Conservation (phyloP, 2,113 vertebrate species). For the Callipepla squamata region DNA sequence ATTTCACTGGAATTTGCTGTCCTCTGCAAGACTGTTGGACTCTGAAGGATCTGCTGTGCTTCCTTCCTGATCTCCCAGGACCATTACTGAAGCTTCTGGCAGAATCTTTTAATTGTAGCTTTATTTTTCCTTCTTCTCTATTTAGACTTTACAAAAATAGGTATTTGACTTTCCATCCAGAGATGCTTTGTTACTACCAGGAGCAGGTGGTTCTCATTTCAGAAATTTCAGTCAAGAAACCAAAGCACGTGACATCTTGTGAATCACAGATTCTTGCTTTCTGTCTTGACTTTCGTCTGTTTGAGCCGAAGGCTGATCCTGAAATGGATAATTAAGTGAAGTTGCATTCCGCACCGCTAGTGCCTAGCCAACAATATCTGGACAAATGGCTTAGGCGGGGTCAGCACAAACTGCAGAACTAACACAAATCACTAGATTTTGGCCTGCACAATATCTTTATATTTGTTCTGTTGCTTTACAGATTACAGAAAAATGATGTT, state of each 20-base stretch:
- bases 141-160: slow-evolving; percentile 18
- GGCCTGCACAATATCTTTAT: not conserved
- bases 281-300: slow-evolving; percentile 36
- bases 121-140: not conserved
- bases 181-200: slow-evolving; percentile 13
- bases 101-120: slow-evolving; percentile 5
- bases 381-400: slow-evolving; percentile 33
- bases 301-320: slow-evolving; percentile 23
- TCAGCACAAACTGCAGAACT: slow-evolving; percentile 31
- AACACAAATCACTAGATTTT: not conserved
- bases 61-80: slow-evolving; percentile 30
- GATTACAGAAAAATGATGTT: not conserved
- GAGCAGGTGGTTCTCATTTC: slow-evolving; percentile 58
- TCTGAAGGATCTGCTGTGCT: slow-evolving; percentile 35
- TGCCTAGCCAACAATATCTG: not conserved
- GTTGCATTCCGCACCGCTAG: not conserved
- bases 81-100: slow-evolving; percentile 42
- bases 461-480: slow-evolving; percentile 2
- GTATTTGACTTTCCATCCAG: slow-evolving; percentile 25
- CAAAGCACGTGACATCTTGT: slow-evolving; percentile 39
- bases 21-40: slow-evolving; percentile 1
- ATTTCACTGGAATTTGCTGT: not conserved
- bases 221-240: slow-evolving; percentile 43
- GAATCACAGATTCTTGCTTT: slow-evolving; percentile 42
- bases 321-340: slow-evolving; percentile 2